Evolutionary conservation across 1,140 invertebrate species (phyloP), one percentile per base, ranked within the genome.

Genomic region (Bilobella aurantiaca): DNA sequence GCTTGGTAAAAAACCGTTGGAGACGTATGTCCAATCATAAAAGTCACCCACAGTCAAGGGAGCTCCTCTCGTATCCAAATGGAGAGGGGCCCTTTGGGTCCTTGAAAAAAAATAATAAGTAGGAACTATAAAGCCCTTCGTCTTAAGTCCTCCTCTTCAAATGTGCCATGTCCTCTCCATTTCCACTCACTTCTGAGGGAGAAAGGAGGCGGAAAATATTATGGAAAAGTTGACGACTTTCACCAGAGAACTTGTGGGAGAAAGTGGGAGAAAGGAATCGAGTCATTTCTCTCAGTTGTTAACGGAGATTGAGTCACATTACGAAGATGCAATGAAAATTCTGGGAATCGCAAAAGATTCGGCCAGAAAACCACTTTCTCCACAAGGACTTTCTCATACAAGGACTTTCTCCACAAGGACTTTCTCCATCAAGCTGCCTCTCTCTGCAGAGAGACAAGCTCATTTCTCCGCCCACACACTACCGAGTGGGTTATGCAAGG

Each of bases 241-340:
- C 25, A 27, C 31, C 31, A 46, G 32, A 23, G 61, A 49, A 25
- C 1, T 2, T 25, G 25, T 28, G 29, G 61, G 27, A 32, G 21
- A 16, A 32, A 32, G 18, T 28, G 21, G 16, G 58, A 29, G 58
- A 59, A 29, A 32, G 30, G 27, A 28, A 56, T 56, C 53, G 30
- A 29, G 30, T 59, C 58, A 23, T 59, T 32, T 59, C 28, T 25
- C 5, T 59, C 8, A 16, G 27, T 16, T 59, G 5, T 59, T 59
- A 28, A 59, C 58, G 28, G 28, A 59, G 58, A 59, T 34, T 30
- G 58, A 30, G 58, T 34, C 31, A 59, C 58, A 34, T 34, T 34
- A n/a, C n/a, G n/a, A 23, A 34, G 8, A 42, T 12, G 34, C 34
- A 18, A 42, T 42, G 34, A 18, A 42, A n/a, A n/a, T n/a, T n/a